phyloP scores from a whole-genome alignment of 2,113 vertebrate species.

The Brienomyrus brachyistius region DNA sequence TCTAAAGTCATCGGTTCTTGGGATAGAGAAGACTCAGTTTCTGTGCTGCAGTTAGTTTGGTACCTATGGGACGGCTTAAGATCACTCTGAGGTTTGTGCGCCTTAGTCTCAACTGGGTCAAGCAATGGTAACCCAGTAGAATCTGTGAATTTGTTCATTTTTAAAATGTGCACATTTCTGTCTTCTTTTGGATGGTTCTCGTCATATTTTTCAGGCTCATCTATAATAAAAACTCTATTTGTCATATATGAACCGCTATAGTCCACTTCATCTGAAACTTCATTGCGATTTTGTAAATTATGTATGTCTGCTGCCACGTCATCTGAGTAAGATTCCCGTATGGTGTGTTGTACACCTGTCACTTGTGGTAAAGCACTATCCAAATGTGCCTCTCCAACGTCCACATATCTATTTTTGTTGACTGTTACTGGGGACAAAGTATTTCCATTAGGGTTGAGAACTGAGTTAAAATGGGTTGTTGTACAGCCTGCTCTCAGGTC shows the following conservation, averaged over 20 bases:
- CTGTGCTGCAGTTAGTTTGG: not conserved
- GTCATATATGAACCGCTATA: not conserved
- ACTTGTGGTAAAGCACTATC: not conserved
- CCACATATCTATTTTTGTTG: not conserved
- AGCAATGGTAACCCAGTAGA: too few species aligned
- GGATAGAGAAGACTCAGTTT: not conserved
- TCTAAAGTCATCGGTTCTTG: slow-evolving; percentile 14
- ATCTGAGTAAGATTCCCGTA: not conserved
- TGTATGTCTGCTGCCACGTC: not conserved
- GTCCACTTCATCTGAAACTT: not conserved
- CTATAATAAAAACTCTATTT: not conserved
- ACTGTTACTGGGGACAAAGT: not conserved
- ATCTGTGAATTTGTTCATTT: not conserved
- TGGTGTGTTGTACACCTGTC: not conserved
- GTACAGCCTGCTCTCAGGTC: too few species aligned
- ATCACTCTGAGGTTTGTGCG: not conserved
- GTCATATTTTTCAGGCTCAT: not conserved
- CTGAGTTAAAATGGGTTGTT: not conserved
- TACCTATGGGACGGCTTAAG: not conserved
- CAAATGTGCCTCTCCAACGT: not conserved
- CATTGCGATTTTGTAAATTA: not conserved
- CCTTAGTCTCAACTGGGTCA: not conserved
- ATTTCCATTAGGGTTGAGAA: slow-evolving; percentile 1
- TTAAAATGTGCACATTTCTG: not conserved
- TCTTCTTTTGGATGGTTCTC: not conserved